phyloP scores from a whole-genome alignment of 1,140 invertebrate species.

The Zaprionus capensis region DNA sequence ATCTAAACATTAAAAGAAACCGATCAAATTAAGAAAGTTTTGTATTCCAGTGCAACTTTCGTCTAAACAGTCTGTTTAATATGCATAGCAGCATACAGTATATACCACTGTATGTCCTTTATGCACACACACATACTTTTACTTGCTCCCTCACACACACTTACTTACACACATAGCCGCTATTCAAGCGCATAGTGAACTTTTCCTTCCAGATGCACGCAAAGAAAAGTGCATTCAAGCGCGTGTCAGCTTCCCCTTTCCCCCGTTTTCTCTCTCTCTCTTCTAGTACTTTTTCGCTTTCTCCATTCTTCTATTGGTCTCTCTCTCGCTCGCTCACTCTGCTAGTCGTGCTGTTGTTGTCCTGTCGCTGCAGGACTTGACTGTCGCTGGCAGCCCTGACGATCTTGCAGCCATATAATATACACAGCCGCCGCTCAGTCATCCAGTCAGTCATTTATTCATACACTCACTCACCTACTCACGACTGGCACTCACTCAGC shows the following conservation, averaged over 20 bases:
- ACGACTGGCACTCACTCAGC: constrained; percentile 23
- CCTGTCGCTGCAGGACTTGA: constrained; percentile 14
- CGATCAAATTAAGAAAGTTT: neutral
- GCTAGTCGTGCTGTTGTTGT: neutral
- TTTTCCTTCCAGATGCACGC: constrained; percentile 38
- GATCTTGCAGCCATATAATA: constrained; percentile 42
- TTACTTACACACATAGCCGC: neutral
- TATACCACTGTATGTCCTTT: constrained; percentile 17
- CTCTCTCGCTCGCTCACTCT: neutral
- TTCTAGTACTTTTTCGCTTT: neutral
- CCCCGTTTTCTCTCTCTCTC: neutral
- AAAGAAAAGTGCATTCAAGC: constrained; percentile 53
- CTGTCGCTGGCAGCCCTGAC: constrained; percentile 27
- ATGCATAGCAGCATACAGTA: neutral
- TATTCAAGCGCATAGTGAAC: constrained; percentile 24
- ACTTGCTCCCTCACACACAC: neutral
- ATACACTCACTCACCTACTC: constrained; percentile 33
- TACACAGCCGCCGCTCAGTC: constrained; percentile 31
- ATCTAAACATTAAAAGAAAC: neutral
- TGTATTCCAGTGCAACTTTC: neutral
- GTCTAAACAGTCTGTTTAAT: neutral
- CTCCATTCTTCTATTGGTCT: neutral
- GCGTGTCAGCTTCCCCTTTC: neutral
- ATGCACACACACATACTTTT: constrained; percentile 1
- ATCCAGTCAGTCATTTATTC: constrained; percentile 44